A percentile compares a stretch with the other conserved stretches of the same genome.
These are phyloP conservation scores for Pterostichus niger DNA, from an alignment of 2,888 invertebrate species.

Conservation along the genomic window DNA sequence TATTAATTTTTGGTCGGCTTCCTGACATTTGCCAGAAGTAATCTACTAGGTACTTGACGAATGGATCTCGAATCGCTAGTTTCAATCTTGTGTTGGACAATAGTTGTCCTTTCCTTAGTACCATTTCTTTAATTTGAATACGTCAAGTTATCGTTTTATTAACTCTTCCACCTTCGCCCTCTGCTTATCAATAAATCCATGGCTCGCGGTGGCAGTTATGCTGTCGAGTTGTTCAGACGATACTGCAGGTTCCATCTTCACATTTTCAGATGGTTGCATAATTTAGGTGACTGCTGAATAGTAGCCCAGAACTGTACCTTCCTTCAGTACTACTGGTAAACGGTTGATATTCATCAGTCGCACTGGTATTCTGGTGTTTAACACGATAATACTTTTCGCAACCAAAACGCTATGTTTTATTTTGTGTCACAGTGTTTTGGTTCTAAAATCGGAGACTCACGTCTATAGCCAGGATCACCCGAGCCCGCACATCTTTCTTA, in stretches of 20 bases:
- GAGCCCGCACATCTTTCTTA: too few species aligned
- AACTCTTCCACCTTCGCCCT: background rate
- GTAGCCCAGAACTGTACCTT: too few species aligned
- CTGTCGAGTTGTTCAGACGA: background rate
- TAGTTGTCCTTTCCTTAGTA: background rate
- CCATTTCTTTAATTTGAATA: background rate
- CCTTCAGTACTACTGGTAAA: too few species aligned
- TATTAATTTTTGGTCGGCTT: conserved; percentile 36
- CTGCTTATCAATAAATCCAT: background rate
- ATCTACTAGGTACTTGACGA: conserved; percentile 7
- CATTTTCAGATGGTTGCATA: background rate
- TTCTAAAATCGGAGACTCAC: too few species aligned
- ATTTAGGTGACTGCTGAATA: background rate
- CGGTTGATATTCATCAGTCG: too few species aligned
- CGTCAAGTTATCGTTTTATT: background rate
- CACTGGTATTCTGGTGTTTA: background rate
- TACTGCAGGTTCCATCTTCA: background rate
- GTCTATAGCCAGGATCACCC: too few species aligned
- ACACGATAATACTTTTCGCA: background rate
- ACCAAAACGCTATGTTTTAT: background rate
- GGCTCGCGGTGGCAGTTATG: background rate
- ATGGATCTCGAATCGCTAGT: conserved; percentile 25
- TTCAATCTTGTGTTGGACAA: conserved; percentile 37
- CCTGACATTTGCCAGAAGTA: conserved; percentile 31
- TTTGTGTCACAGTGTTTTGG: too few species aligned